Percentiles rank a stretch among this genome's conserved stretches.
phyloP scores from a whole-genome alignment of 2,888 invertebrate species.

The Drosophila incognita region DNA sequence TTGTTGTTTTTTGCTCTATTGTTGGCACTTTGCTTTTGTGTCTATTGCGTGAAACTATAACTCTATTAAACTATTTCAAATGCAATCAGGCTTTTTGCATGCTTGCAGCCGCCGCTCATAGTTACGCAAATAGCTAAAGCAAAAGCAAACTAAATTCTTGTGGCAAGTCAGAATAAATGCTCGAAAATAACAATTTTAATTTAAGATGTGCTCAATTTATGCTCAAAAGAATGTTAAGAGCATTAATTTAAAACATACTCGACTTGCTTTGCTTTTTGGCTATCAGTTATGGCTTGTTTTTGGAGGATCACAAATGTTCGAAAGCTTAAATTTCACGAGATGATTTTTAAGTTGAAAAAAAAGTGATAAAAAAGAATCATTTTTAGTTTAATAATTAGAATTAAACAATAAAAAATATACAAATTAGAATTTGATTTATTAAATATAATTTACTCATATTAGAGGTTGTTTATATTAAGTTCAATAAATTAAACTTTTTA shows the following conservation, averaged over 20 bases:
- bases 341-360: background rate
- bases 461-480: background rate
- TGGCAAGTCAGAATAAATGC: no score
- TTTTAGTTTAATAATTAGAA: background rate
- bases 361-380: background rate
- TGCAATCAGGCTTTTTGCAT: conserved; percentile 41
- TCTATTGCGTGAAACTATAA: conserved; percentile 26
- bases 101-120: conserved; percentile 12
- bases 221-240: background rate
- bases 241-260: background rate
- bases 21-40: conserved; percentile 14
- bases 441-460: background rate
- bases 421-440: background rate
- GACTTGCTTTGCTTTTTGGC: background rate
- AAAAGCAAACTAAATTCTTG: background rate
- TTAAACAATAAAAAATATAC: rapidly evolving
- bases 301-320: background rate
- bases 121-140: background rate
- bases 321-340: background rate
- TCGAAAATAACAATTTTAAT: background rate
- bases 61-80: conserved; percentile 23
- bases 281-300: background rate
- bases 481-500: background rate
- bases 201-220: background rate
- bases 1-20: conserved; percentile 15